Evolutionary conservation across 2,888 invertebrate genomes (phyloP), one percentile per base, ranked within the genome.

Genomic region (Prenolepis imparis): DNA sequence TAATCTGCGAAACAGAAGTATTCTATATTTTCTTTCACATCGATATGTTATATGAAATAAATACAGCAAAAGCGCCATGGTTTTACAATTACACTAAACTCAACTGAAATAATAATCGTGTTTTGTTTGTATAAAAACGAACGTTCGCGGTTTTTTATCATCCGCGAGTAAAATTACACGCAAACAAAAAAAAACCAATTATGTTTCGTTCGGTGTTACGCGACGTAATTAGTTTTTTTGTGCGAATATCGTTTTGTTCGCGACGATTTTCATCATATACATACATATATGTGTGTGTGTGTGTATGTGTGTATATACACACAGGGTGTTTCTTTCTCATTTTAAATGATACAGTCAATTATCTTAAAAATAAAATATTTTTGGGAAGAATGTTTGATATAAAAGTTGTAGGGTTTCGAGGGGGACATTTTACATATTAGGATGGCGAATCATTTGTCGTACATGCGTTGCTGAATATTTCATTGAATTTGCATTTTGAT

Each of bases 401-500:
- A 28, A 28, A 28, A 28, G n/a, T n/a, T n/a, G n/a, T n/a, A n/a
- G n/a, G n/a, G n/a, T n/a, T n/a, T n/a, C n/a, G n/a, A n/a, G n/a
- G n/a, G 28, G 28, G 28, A 28, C 28, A 28, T 28, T 28, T 2
- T 28, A 28, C 28, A n/a, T n/a, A n/a, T n/a, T n/a, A 28, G 28
- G 24, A 68, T 44, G 36, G 44, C 61, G 72, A 68, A 32, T 73
- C 57, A 44, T 57, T 57, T 44, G 72, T 36, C 52, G 39, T n/a
- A n/a, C 8, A 8, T 8, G 36, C 52, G 57, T 57, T 36, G n/a
- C 39, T 84, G 78, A 84, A 85, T 85, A 85, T 72, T 85, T 85
- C 78, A 85, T 85, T 66, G 57, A 80, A 85, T 85, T 85, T 85
- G 78, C 85, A 85, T 85, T 70, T 85, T 85, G 78, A 85, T 85